phyloP scores from a whole-genome alignment of 2,113 vertebrate species.

The Dicaeum eximium region DNA sequence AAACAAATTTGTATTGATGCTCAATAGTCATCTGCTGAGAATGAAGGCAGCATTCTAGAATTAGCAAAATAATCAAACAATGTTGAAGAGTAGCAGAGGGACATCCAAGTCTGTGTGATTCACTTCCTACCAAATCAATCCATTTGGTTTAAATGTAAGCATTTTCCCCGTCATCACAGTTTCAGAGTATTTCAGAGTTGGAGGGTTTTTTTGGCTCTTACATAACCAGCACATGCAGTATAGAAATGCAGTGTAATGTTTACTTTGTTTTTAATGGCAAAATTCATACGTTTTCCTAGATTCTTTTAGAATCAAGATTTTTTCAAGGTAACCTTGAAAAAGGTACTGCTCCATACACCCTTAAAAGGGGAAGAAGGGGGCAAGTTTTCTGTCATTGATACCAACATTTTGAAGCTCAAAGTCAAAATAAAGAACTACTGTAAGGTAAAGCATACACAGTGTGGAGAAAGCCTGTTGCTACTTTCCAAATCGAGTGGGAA shows the following conservation, averaged over 20 bases:
- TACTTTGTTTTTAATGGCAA: not conserved
- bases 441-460: not conserved
- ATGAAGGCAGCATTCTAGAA: constrained; percentile 6
- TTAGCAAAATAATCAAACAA: constrained; percentile 34
- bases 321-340: not conserved
- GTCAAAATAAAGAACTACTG: not conserved
- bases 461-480: not conserved
- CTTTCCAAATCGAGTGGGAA: not conserved
- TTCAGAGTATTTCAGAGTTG: not conserved
- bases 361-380: rapidly evolving
- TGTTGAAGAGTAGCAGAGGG: not conserved
- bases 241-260: not conserved
- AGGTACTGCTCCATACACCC: not conserved
- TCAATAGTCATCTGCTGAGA: not conserved
- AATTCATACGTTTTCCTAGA: not conserved
- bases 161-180: not conserved
- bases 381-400: not conserved
- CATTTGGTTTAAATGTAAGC: constrained; percentile 4
- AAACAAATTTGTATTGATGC: constrained; percentile 25
- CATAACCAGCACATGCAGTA: not conserved
- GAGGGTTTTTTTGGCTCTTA: not conserved
- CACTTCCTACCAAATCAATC: constrained; percentile 23
- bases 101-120: constrained; percentile 24
- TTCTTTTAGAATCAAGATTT: not conserved
- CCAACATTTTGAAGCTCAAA: not conserved